Conservation (phyloP, 2,797 vertebrate genomes). For the Pelodytes ibericus region DNA sequence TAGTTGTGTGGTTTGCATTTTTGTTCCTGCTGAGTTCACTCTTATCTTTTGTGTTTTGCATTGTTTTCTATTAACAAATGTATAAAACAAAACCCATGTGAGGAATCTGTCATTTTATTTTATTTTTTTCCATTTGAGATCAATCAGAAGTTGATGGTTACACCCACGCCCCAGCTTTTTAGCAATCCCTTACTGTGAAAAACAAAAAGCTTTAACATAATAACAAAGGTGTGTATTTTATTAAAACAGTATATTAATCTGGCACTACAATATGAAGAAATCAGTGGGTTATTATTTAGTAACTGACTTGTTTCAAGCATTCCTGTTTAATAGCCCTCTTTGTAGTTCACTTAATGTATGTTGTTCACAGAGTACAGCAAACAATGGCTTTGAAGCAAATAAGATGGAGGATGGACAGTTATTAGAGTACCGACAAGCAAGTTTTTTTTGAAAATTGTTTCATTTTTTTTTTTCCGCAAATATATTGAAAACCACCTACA, state of each 20-base stretch:
- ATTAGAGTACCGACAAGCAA: conserved; percentile 60
- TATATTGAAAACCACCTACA: conserved; percentile 58
- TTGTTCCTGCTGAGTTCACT: too few relatives aligned
- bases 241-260: conserved; percentile 42
- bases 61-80: too few relatives aligned
- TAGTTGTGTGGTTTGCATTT: too few relatives aligned
- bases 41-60: too few relatives aligned
- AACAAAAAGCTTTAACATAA: conserved; percentile 33
- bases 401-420: conserved; percentile 56
- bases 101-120: conserved; percentile 17
- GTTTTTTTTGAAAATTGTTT: conserved; percentile 40
- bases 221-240: conserved; percentile 32
- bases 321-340: conserved; percentile 59
- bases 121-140: conserved; percentile 30
- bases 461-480: conserved; percentile 31
- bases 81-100: too few relatives aligned
- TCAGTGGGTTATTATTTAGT: conserved; percentile 41
- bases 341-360: conserved; percentile 57
- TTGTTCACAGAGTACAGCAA: conserved; percentile 55
- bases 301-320: conserved; percentile 59
- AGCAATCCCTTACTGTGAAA: conserved; percentile 28
- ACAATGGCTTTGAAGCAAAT: conserved; percentile 58
- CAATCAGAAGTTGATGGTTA: conserved; percentile 34
- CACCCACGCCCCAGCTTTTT: background rate
- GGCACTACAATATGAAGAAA: conserved; percentile 35